Evolutionary conservation across 1,140 invertebrate genomes (phyloP), one percentile per base, ranked within the genome.

Genomic region (Aleiodes sp.): DNA sequence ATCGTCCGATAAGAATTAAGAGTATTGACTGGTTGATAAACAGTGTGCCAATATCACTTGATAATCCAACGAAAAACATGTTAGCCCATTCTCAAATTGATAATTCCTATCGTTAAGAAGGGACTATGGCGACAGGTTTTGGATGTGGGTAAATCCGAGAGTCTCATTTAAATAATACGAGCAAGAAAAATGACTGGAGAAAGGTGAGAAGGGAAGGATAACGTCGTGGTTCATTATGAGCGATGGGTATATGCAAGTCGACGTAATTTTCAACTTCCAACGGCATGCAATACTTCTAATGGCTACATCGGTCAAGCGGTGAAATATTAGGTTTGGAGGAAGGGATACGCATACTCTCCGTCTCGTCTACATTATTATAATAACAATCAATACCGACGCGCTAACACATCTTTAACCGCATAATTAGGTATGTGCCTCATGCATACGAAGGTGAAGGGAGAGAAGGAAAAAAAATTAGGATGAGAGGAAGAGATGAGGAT

Each of bases 111-210:
- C 46, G 46, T 52, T 52, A 26, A 9, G 46, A 21, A 24, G 46
- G 4, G 21, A 52, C 8, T 8, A 21, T 16, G 46, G 46, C 26
- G 19, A 24, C 46, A 8, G 46, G 19, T 35, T 52, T 43, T n/a
- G 12, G 21, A 24, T 16, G 46, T 52, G 46, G 26, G 46, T 52
- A 52, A 52, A 52, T 52, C 46, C 26, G 21, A 8, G 46, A 16
- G 46, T n/a, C 46, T 52, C 46, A 52, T 52, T 52, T 52, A 21
- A 52, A 52, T 52, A 52, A 52, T 16, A 52, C 12, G 46, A 52
- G 46, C 19, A 52, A 24, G 46, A 24, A 9, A 52, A 52, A 52
- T 52, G 46, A 10, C 4, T 12, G 16, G 46, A 46, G n/a, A n/a
- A n/a, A n/a, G n/a, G n/a, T 16, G 16, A 16, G 46, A 24, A 59